Evolutionary conservation across 2,888 invertebrate species (phyloP).

Genomic region (Cacoxenus indagator): DNA sequence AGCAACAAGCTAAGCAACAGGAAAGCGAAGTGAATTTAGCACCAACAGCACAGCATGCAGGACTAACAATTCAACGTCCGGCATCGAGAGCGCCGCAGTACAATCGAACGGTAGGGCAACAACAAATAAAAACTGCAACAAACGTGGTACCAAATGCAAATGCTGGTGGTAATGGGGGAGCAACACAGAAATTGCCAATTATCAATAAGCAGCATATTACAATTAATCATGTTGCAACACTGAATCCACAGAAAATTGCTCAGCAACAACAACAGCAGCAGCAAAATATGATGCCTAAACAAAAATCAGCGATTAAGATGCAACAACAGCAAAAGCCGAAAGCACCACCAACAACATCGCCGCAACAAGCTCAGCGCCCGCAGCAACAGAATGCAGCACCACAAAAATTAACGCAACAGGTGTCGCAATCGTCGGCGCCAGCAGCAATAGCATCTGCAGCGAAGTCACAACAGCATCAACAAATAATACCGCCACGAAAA

Average conservation of each 20-base stretch:
- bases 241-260: conserved; percentile 44
- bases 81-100: neutral
- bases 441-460: conserved; percentile 11
- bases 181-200: conserved; percentile 54
- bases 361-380: conserved; percentile 32
- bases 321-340: conserved; percentile 41
- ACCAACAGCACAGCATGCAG: conserved; percentile 20
- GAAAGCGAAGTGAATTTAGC: conserved; percentile 39
- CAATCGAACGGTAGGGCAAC: conserved; percentile 36
- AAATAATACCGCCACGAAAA: neutral
- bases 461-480: neutral
- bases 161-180: neutral
- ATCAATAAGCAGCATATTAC: conserved; percentile 67
- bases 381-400: conserved; percentile 13
- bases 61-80: conserved; percentile 9
- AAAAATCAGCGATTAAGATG: conserved; percentile 26
- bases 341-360: conserved; percentile 37
- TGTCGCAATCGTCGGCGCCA: no score
- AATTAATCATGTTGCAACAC: conserved; percentile 52
- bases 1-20: conserved; percentile 39
- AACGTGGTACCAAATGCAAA: conserved; percentile 37
- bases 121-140: conserved; percentile 33
- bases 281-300: conserved; percentile 44
- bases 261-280: conserved; percentile 47
- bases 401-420: conserved; percentile 15